A percentile compares a stretch with the other conserved stretches of the same genome.
Evolutionary conservation across 23 tunicate species (phyloP).

Genomic region (Oikopleura albicans): DNA sequence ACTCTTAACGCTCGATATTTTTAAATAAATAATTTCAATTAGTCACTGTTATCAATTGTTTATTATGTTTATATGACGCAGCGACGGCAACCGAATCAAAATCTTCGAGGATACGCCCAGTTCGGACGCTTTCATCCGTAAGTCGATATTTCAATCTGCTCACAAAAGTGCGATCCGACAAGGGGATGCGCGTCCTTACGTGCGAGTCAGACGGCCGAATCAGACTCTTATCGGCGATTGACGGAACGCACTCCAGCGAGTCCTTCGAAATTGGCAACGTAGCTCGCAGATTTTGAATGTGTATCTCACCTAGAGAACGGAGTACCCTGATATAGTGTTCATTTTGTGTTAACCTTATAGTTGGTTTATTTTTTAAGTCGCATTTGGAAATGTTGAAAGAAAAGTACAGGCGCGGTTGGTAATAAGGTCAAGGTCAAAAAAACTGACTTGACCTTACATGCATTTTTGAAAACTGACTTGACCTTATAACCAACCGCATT

Average conservation of each 20-base stretch:
- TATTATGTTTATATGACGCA: background rate
- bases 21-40: no score
- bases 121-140: conserved; percentile 18
- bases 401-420: no score
- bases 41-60: background rate
- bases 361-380: no score
- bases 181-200: background rate
- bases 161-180: conserved; percentile 22
- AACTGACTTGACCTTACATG: no score
- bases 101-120: background rate
- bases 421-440: no score
- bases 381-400: no score
- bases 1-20: no score
- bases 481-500: no score
- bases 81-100: background rate
- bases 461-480: no score
- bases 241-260: background rate
- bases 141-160: conserved; percentile 30
- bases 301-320: no score
- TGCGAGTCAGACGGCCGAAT: background rate
- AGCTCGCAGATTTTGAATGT: background rate
- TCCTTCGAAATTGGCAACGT: background rate
- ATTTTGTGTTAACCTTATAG: no score
- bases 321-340: no score
- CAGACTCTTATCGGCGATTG: background rate